These are phyloP conservation scores for Liopterus haemorrhoidalis DNA, from an alignment of 2,888 invertebrate species.

Conservation along the genomic window DNA sequence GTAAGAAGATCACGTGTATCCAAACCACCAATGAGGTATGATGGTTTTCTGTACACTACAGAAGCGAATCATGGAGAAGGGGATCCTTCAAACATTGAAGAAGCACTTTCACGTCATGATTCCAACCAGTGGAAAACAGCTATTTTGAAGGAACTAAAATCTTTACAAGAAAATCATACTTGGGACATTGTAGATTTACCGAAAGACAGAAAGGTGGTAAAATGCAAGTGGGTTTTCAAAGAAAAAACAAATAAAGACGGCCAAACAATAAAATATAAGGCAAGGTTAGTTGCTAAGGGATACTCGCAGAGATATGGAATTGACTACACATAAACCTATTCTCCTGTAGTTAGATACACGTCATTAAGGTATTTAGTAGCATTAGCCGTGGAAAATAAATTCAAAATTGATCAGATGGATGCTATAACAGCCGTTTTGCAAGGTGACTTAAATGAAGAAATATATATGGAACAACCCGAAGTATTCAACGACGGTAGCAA, in stretches of 20 bases:
- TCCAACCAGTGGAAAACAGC: constrained; percentile 24
- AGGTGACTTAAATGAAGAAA: constrained; percentile 33
- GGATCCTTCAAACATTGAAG: constrained; percentile 8
- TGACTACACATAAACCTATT: constrained; percentile 35
- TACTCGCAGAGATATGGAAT: constrained; percentile 32
- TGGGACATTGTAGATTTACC: constrained; percentile 23
- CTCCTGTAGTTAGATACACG: constrained; percentile 31
- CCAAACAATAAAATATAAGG: constrained; percentile 22
- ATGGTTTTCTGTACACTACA: constrained; percentile 23
- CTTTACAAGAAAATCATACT: constrained; percentile 22
- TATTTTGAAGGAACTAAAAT: constrained; percentile 26
- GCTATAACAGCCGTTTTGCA: constrained; percentile 35
- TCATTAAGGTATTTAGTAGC: constrained; percentile 32
- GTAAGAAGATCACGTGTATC: constrained; percentile 22
- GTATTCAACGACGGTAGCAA: constrained; percentile 8
- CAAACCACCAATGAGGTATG: constrained; percentile 21
- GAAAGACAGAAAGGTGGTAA: constrained; percentile 19
- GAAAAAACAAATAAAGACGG: constrained; percentile 14
- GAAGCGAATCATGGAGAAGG: background rate
- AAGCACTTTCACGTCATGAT: background rate
- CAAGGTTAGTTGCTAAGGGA: constrained; percentile 33
- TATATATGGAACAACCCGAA: constrained; percentile 32
- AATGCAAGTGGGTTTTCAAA: constrained; percentile 28
- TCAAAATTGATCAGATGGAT: constrained; percentile 33
- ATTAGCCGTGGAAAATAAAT: constrained; percentile 28